Percentiles rank a stretch among this genome's conserved stretches.
Evolutionary conservation across 2,113 vertebrate genomes (phyloP).

Genomic region (Nannospalax galili): DNA sequence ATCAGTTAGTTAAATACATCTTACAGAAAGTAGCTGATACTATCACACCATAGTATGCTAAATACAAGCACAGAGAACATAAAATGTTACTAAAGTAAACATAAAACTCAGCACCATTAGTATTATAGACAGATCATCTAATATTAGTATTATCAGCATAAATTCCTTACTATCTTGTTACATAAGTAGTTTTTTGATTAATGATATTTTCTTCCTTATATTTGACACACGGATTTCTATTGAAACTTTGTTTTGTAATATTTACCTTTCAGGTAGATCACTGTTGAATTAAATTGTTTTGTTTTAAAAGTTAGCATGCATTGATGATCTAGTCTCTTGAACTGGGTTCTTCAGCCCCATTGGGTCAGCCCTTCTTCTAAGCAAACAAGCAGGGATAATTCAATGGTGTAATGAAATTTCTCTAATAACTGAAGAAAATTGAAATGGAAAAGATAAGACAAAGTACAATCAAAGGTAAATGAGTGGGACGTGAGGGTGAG

Average conservation of each 20-base stretch:
- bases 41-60: neutral
- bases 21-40: neutral
- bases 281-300: neutral
- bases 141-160: neutral
- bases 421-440: neutral
- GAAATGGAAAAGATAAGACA: neutral
- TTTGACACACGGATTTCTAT: constrained; percentile 37
- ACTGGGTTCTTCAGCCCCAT: neutral
- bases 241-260: constrained; percentile 59
- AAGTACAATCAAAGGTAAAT: constrained; percentile 50
- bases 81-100: neutral
- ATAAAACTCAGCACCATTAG: constrained; percentile 19
- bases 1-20: neutral
- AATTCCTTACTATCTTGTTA: neutral
- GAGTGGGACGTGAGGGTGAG: neutral
- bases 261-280: constrained; percentile 40
- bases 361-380: neutral
- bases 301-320: neutral
- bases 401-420: neutral
- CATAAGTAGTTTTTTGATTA: neutral
- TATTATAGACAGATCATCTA: constrained; percentile 20
- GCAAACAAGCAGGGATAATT: neutral
- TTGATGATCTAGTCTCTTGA: constrained; percentile 12
- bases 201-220: constrained; percentile 21
- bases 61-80: neutral